Conservation (phyloP, 2,797 vertebrate species). For the Microctenopoma stevenorrisi region DNA sequence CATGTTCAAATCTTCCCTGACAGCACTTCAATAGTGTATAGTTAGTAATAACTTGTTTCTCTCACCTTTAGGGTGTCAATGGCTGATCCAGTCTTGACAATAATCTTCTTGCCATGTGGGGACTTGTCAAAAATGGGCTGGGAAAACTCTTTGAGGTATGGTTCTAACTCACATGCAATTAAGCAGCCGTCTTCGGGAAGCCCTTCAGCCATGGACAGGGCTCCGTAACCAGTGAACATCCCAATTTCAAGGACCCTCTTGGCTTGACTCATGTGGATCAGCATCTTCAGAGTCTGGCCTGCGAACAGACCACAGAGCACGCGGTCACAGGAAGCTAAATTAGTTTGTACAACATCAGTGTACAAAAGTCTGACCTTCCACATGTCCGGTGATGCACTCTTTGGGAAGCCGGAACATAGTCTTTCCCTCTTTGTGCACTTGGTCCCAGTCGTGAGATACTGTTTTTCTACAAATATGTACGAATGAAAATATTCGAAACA, state of each 20-base stretch:
- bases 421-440: conserved; percentile 74
- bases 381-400: conserved; percentile 82
- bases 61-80: conserved; percentile 80
- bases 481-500: neutral
- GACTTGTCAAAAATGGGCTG: conserved; percentile 79
- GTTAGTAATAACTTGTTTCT: neutral
- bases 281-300: conserved; percentile 82
- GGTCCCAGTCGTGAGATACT: conserved; percentile 78
- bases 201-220: conserved; percentile 80
- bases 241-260: conserved; percentile 81
- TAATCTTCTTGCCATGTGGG: conserved; percentile 82
- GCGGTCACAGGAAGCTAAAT: neutral
- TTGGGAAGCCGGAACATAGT: conserved; percentile 77
- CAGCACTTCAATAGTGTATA: neutral
- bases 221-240: conserved; percentile 81
- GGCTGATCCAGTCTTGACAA: conserved; percentile 73
- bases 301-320: conserved; percentile 11
- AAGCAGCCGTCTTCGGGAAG: conserved; percentile 81
- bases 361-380: conserved; percentile 72
- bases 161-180: conserved; percentile 74
- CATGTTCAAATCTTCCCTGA: neutral
- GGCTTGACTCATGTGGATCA: conserved; percentile 76
- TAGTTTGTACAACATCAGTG: neutral
- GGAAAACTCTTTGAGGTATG: conserved; percentile 79
- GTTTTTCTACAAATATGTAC: conserved; percentile 71